Evolutionary conservation across 2,797 vertebrate genomes (phyloP).

Genomic region (Potorous gilbertii): DNA sequence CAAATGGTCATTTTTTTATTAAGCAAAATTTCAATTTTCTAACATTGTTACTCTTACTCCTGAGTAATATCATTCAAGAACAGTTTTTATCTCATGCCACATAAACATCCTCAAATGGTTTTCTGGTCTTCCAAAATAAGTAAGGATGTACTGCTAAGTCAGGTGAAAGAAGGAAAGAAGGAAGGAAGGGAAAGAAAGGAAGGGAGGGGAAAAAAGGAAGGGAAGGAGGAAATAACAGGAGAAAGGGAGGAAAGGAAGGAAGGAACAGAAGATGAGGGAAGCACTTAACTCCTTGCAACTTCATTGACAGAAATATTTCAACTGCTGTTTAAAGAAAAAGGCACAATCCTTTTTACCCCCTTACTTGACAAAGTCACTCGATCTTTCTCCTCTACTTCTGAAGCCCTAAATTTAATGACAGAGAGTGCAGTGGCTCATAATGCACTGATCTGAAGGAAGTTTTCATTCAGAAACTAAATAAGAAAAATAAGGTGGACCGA

Average conservation of each 20-base stretch:
- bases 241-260: background rate
- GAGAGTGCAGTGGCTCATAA: conserved; percentile 15
- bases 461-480: background rate
- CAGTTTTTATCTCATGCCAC: conserved; percentile 9
- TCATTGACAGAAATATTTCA: background rate
- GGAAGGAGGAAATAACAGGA: background rate
- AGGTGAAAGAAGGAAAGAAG: background rate
- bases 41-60: conserved; percentile 23
- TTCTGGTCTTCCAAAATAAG: background rate
- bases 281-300: conserved; percentile 4
- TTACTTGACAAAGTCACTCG: background rate
- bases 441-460: background rate
- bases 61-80: conserved; percentile 28
- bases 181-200: conserved; percentile 4
- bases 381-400: background rate
- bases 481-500: background rate
- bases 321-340: conserved; percentile 5
- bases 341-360: background rate
- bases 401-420: background rate
- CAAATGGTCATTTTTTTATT: background rate
- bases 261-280: conserved; percentile 26
- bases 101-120: background rate
- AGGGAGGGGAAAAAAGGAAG: background rate
- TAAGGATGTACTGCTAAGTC: background rate
- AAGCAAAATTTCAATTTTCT: conserved; percentile 16